These are phyloP conservation scores for Chelmon rostratus DNA, from an alignment of 2,797 vertebrate genomes.

Conservation along the genomic window DNA sequence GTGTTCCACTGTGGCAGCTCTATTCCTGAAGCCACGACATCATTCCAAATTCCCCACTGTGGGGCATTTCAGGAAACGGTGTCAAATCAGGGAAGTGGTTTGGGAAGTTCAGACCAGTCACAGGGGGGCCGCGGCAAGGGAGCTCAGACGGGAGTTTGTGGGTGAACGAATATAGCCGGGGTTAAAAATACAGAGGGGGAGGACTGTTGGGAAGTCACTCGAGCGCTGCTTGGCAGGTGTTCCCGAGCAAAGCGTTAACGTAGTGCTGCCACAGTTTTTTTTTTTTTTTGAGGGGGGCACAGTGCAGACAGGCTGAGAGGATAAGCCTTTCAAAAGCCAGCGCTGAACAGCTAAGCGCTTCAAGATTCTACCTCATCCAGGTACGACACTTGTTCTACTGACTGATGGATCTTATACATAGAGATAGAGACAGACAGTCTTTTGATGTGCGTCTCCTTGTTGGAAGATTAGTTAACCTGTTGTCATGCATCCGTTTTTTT, in stretches of 20 bases:
- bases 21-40: constrained; percentile 67
- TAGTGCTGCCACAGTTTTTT: constrained; percentile 33
- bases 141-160: constrained; percentile 28
- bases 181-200: constrained; percentile 41
- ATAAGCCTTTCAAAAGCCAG: constrained; percentile 50
- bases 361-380: constrained; percentile 44
- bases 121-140: neutral
- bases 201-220: constrained; percentile 38
- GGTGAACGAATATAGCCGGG: constrained; percentile 25
- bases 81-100: constrained; percentile 54
- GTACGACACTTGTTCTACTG: constrained; percentile 21
- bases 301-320: constrained; percentile 48
- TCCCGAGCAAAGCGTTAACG: constrained; percentile 22
- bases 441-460: no score
- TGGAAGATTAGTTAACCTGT: no score
- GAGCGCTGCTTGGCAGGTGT: constrained; percentile 47
- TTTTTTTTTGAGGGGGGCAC: constrained; percentile 11
- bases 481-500: neutral
- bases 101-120: constrained; percentile 42
- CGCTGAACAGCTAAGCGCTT: constrained; percentile 26
- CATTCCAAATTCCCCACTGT: constrained; percentile 43
- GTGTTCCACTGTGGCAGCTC: constrained; percentile 46
- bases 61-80: constrained; percentile 76
- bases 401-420: neutral
- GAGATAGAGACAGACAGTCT: no score